Evolutionary conservation across 2,797 vertebrate genomes (phyloP).

Genomic region (Buphagus erythrorhynchus): DNA sequence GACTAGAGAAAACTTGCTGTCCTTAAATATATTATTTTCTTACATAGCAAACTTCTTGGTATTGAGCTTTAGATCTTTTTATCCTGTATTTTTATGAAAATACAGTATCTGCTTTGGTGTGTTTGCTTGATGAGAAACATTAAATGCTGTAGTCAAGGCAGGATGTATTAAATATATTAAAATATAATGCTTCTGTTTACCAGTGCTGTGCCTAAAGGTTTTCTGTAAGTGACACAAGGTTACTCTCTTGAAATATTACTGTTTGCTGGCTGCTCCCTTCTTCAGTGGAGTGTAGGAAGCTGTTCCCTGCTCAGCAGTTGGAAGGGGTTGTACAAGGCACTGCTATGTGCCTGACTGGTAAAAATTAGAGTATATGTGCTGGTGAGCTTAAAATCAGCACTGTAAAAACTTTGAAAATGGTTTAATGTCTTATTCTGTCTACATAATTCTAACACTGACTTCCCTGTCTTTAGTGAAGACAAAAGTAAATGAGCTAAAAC

Average conservation of each 20-base stretch:
- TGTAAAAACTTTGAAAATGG: not conserved
- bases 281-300: not conserved
- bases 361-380: not conserved
- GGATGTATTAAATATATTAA: not conserved
- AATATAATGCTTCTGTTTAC: not conserved
- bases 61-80: not conserved
- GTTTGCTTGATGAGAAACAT: not conserved
- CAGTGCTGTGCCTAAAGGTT: not conserved
- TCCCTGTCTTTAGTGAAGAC: not conserved
- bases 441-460: not conserved
- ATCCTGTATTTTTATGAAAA: not conserved
- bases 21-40: not conserved
- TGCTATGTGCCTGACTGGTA: fast-evolving
- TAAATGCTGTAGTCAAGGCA: not conserved
- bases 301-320: not conserved
- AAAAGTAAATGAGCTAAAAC: not conserved
- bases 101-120: not conserved
- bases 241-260: not conserved
- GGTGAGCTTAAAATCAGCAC: not conserved
- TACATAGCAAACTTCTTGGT: not conserved
- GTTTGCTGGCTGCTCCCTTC: not conserved
- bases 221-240: not conserved
- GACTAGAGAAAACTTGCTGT: not conserved
- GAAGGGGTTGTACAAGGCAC: not conserved
- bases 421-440: not conserved